Base-by-base conservation (phyloP, 2,797 vertebrate species). In the Hydrophis major region DNA sequence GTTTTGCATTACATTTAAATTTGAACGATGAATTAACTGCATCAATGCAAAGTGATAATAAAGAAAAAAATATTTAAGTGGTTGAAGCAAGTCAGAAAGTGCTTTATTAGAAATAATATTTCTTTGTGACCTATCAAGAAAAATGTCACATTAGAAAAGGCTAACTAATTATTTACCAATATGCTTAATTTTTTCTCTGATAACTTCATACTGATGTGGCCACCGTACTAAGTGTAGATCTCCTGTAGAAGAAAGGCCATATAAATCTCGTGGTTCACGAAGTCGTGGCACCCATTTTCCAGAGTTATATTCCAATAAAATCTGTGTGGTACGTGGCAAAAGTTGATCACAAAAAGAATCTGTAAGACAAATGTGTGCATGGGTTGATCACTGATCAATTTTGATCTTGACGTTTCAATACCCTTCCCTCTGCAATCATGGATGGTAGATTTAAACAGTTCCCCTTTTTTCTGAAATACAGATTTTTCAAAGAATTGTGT, bases 161-260 rank as follows among this genome's bases (percentile, higher is more conserved):
- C 25, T 86, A 87, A 74, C 18, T 53, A 28, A n/a, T 86, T 66
- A 95, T 97, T 96, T 96, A 98, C 98, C 97, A 86, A 98, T 98
- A 94, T 98, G 98, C 56, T 96, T 87, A 56, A 98, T 96, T 95
- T 96, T 97, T 88, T 97, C 96, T 92, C 97, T 96, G 87, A 98
- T 96, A 86, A 98, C 97, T 93, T 98, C 97, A 95, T 96, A 98
- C 8, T 98, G 97, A 83, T 97, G 97, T 0, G 98, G 98, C 98
- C 98, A 98, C 57, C 97, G 95, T 59, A 97, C 95, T n/a, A 96
- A 93, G 4, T 95, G 96, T 90, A 97, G 95, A 0, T 96, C 96
- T 87, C 95, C 87, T 22, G 92, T 94, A 90, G 96, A 95, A 53
- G 96, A 96, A 0, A 95, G 95, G 12, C 97, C 97, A 66, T 96